A percentile compares a stretch with the other conserved stretches of the same genome.
Evolutionary conservation across 1,140 invertebrate genomes (phyloP).

Genomic region (Brachionus sp.): DNA sequence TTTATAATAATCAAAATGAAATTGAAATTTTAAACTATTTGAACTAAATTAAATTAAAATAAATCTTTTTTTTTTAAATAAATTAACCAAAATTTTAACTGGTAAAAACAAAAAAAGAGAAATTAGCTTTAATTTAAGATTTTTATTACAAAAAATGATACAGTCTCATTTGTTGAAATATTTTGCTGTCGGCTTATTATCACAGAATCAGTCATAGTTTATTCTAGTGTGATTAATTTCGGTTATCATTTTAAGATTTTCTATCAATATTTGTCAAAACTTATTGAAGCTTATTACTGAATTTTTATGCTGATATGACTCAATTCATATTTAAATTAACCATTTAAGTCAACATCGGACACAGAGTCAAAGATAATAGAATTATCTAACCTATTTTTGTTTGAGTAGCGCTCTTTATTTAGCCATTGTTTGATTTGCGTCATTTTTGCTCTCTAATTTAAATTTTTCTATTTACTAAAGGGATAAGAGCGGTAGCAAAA

Average conservation of each 20-base stretch:
- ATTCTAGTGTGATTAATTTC: neutral
- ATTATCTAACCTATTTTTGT: neutral
- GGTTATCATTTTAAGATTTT: neutral
- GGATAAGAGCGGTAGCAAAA: slow-evolving; percentile 19
- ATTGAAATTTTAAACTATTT: too few relatives aligned
- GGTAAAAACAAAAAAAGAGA: too few relatives aligned
- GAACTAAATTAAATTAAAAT: too few relatives aligned
- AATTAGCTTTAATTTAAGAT: too few relatives aligned
- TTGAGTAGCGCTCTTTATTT: slow-evolving; percentile 7
- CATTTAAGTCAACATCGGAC: neutral
- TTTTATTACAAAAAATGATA: too few relatives aligned
- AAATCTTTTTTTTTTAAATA: too few relatives aligned
- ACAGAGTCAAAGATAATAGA: neutral
- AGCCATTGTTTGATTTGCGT: slow-evolving; percentile 15
- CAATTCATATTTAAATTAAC: slow-evolving; percentile 31
- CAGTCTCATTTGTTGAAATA: too few relatives aligned
- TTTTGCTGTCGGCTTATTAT: too few relatives aligned
- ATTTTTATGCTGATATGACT: slow-evolving; percentile 22
- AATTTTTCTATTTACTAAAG: slow-evolving; percentile 30
- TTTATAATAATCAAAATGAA: too few relatives aligned
- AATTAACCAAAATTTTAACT: too few relatives aligned
- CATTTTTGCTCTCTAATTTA: slow-evolving; percentile 15
- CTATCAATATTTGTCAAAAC: neutral
- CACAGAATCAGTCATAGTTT: neutral
- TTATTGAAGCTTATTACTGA: neutral